phyloP scores from a whole-genome alignment of 2,888 invertebrate species.

The Tortricodes alternella region DNA sequence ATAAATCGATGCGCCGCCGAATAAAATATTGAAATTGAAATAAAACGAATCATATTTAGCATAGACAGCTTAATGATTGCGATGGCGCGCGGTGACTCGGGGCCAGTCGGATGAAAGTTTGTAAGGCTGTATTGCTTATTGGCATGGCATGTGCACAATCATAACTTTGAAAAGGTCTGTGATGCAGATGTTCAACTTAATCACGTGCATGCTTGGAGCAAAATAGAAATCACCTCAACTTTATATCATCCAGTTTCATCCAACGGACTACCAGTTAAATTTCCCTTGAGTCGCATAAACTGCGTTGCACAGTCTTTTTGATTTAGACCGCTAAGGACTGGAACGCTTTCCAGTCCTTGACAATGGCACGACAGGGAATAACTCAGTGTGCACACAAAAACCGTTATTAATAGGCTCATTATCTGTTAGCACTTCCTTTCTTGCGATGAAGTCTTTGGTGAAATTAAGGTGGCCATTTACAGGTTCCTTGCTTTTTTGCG shows the following conservation, averaged over 20 bases:
- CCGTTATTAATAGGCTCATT: slow-evolving; percentile 14
- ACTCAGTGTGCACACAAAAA: neutral
- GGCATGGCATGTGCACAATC: too few species aligned
- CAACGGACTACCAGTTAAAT: too few species aligned
- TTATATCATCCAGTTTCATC: too few species aligned
- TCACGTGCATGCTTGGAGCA: too few species aligned
- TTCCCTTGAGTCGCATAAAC: too few species aligned
- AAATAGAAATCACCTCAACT: too few species aligned
- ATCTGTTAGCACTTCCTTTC: slow-evolving; percentile 12
- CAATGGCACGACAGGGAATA: neutral
- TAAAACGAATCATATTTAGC: slow-evolving; percentile 29
- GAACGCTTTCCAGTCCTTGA: neutral
- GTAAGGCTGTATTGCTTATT: too few species aligned
- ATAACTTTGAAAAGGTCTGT: neutral
- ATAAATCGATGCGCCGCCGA: slow-evolving; percentile 31
- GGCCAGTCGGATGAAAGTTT: too few species aligned
- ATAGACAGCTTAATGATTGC: slow-evolving; percentile 27
- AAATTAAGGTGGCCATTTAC: slow-evolving; percentile 3
- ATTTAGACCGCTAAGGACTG: neutral
- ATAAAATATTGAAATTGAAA: slow-evolving; percentile 26
- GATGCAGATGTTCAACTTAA: neutral
- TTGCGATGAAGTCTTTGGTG: slow-evolving; percentile 6
- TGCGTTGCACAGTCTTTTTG: too few species aligned
- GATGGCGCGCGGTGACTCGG: neutral
- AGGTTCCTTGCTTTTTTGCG: slow-evolving; percentile 5